Conservation (phyloP, 2,888 invertebrate genomes). For the Eilema sororculum region DNA sequence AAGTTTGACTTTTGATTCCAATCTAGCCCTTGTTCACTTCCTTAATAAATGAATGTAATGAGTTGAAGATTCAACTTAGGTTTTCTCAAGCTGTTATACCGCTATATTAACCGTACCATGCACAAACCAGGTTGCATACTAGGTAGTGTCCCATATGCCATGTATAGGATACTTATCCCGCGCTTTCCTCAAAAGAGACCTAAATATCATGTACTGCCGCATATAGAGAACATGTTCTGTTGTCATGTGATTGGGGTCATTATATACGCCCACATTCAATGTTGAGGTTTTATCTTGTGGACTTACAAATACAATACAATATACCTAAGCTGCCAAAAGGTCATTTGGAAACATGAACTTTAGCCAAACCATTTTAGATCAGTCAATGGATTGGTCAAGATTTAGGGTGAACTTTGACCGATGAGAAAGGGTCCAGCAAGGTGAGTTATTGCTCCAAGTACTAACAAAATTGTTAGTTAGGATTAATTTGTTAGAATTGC, state of each 20-base stretch:
- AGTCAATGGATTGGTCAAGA: constrained; percentile 37
- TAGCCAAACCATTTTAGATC: constrained; percentile 43
- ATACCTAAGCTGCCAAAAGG: constrained; percentile 45
- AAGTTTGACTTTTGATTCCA: not conserved
- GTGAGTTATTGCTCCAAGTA: constrained; percentile 7
- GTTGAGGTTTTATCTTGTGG: not conserved
- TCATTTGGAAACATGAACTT: constrained; percentile 44
- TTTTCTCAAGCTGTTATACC: too few species aligned
- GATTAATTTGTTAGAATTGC: not conserved
- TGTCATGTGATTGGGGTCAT: too few species aligned
- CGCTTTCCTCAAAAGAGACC: too few species aligned
- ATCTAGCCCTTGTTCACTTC: too few species aligned
- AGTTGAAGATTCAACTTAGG: too few species aligned
- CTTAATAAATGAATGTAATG: too few species aligned
- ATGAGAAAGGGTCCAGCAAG: constrained; percentile 11
- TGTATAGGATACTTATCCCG: too few species aligned
- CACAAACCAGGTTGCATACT: too few species aligned
- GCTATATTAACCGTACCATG: too few species aligned
- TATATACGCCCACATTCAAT: not conserved
- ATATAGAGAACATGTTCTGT: too few species aligned
- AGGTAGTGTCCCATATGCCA: too few species aligned
- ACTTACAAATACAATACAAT: constrained; percentile 20
- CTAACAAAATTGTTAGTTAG: not conserved
- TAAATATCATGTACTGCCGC: too few species aligned
- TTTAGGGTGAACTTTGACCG: constrained; percentile 41